A percentile compares a stretch with the other conserved stretches of the same genome.
Conservation (phyloP, 2,888 invertebrate genomes). For the Odontocerum albicorne region DNA sequence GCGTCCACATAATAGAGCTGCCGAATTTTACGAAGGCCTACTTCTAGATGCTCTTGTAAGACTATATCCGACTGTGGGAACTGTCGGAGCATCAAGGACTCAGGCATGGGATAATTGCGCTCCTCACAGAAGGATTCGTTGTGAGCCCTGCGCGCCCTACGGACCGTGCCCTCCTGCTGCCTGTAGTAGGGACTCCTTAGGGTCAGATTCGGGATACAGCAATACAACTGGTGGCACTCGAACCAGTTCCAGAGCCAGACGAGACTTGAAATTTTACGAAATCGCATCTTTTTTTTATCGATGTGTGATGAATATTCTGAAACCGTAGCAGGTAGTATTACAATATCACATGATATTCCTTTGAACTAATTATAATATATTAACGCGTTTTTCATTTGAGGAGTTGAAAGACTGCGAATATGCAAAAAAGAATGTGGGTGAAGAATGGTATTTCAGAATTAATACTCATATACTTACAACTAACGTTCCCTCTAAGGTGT, state of each 20-base stretch:
- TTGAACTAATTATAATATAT: no score
- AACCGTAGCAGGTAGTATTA: no score
- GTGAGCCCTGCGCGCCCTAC: slow-evolving; percentile 64
- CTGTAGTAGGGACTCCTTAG: slow-evolving; percentile 74
- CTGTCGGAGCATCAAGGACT: slow-evolving; percentile 58
- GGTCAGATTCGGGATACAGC: slow-evolving; percentile 85
- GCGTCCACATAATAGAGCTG: slow-evolving; percentile 60
- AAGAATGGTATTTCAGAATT: no score
- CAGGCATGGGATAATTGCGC: slow-evolving; percentile 41
- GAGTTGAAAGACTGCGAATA: no score
- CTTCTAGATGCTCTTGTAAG: slow-evolving; percentile 72
- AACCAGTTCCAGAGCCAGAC: slow-evolving; percentile 50
- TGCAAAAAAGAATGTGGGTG: no score
- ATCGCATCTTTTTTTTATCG: no score
- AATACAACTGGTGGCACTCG: slow-evolving; percentile 73
- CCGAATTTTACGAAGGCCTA: slow-evolving; percentile 81
- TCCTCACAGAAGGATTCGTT: slow-evolving; percentile 60
- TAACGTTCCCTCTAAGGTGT: no score
- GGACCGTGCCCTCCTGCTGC: slow-evolving; percentile 63
- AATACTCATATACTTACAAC: no score
- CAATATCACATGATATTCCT: no score
- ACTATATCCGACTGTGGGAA: slow-evolving; percentile 71
- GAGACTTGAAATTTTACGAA: no score
- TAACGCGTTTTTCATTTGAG: no score
- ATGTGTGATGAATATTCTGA: no score